Conservation (phyloP, 2,888 invertebrate genomes). For the Macaria liturata region DNA sequence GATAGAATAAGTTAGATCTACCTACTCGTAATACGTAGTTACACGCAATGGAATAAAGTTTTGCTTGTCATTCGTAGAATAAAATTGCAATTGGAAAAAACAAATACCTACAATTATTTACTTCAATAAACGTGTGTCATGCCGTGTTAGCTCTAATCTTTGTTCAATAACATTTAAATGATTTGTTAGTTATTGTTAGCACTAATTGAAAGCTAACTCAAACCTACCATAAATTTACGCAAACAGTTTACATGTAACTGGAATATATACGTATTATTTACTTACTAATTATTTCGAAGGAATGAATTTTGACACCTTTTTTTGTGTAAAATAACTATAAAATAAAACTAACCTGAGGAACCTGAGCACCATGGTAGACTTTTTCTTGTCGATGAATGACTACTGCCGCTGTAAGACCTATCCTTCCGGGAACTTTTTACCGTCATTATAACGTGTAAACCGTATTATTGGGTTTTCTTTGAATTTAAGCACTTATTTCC, state of each 20-base stretch:
- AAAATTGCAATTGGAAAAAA: too few species aligned
- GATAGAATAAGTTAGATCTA: background rate
- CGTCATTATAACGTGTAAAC: constrained; percentile 45
- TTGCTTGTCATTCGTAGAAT: too few species aligned
- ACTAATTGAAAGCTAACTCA: background rate
- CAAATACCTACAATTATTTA: background rate
- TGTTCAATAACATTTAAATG: background rate
- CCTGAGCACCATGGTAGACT: constrained; percentile 69
- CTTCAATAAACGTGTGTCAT: too few species aligned
- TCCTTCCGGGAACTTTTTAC: constrained; percentile 47
- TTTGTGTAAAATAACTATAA: background rate
- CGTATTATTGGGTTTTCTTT: too few species aligned
- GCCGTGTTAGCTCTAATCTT: too few species aligned
- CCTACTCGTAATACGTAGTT: background rate
- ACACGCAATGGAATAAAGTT: background rate
- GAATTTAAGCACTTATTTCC: too few species aligned
- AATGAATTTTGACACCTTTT: too few species aligned
- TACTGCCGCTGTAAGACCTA: constrained; percentile 45
- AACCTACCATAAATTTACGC: too few species aligned
- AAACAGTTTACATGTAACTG: too few species aligned
- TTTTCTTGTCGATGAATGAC: constrained; percentile 52
- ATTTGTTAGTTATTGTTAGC: background rate
- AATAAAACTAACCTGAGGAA: constrained; percentile 33
- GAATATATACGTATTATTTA: too few species aligned
- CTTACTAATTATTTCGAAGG: too few species aligned